Base-by-base conservation (phyloP, 1,140 invertebrate genomes). In the Rhyacophila brunnea region DNA sequence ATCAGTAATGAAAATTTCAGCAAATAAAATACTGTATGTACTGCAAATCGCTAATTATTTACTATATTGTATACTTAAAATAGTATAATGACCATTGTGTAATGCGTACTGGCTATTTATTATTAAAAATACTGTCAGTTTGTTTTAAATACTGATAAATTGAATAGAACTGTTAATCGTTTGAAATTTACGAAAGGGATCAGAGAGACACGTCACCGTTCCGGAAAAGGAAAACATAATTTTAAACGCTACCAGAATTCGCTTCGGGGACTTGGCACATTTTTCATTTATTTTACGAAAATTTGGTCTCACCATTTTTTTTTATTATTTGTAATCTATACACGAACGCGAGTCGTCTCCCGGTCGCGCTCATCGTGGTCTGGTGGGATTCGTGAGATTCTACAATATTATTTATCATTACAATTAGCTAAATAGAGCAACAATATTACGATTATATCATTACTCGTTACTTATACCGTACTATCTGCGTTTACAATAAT, bases 341-440 rank as follows among this genome's bases (percentile, higher is more conserved):
- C 9, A 45, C 23, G 14, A 47, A 20, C 53, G 53, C 38, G 62
- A 20, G 52, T 57, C 63, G 46, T 58, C 48, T 54, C 40, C n/a
- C 38, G 15, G 3, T 13, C 15, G 11, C 38, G 15, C 38, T 3
- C 38, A 40, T 15, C 51, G 23, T 28, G 62, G 58, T 64, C 62
- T 64, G 63, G 63, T 65, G 63, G 63, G 63, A 65, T 65, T 65
- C 46, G 63, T 52, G 63, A 65, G 63, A 65, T 65, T 65, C 58
- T 65, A 65, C 58, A 61, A 55, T n/a, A n/a, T 28, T 28, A 28
- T 28, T n/a, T 28, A 28, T 65, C 49, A 20, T 56, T 62, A 62
- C 52, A 64, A 64, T 64, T 60, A 64, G 52, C 62, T 64, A 64
- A 56, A n/a, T n/a, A n/a, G n/a, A 49, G 54, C 49, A 64, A 64